Percentiles rank a stretch among this genome's conserved stretches.
Evolutionary conservation across 1,140 invertebrate genomes (phyloP).

Genomic region (Drosophila repletoides): DNA sequence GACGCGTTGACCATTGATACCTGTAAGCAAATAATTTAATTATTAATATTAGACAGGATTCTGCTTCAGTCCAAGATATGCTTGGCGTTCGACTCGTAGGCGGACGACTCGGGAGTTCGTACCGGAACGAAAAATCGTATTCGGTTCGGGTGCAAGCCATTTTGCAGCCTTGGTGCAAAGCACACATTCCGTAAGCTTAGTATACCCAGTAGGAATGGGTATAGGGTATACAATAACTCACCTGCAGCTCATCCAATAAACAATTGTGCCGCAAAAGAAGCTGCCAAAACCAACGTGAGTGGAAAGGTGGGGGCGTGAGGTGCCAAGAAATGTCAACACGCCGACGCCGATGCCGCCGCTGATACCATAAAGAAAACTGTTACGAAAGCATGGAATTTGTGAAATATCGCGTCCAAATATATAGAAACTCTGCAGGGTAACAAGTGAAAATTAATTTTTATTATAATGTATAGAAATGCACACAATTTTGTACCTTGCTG

Average conservation of each 20-base stretch:
- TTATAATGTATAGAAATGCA: neutral
- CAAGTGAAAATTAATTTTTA: neutral
- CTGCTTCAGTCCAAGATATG: too few relatives aligned
- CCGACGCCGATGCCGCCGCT: slow-evolving; percentile 84
- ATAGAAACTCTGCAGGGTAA: slow-evolving; percentile 47
- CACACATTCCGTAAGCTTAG: too few relatives aligned
- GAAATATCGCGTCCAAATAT: slow-evolving; percentile 85
- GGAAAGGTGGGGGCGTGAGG: slow-evolving; percentile 83
- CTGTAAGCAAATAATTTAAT: slow-evolving; percentile 22
- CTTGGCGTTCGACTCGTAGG: too few relatives aligned
- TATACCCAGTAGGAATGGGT: too few relatives aligned
- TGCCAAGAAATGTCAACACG: slow-evolving; percentile 84
- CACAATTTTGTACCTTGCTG: slow-evolving; percentile 36
- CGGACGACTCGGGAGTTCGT: too few relatives aligned
- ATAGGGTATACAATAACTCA: slow-evolving; percentile 26
- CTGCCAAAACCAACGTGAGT: slow-evolving; percentile 83
- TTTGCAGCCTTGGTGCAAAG: too few relatives aligned
- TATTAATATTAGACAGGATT: neutral
- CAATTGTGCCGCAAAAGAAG: slow-evolving; percentile 83
- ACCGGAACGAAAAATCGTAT: neutral
- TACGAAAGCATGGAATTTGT: slow-evolving; percentile 86
- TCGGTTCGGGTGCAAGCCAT: too few relatives aligned
- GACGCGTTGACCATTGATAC: slow-evolving; percentile 83
- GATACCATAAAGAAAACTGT: slow-evolving; percentile 85
- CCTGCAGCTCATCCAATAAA: slow-evolving; percentile 84